A percentile compares a stretch with the other conserved stretches of the same genome.
These are phyloP conservation scores for Rosalia funebris DNA, from an alignment of 2,888 invertebrate species.

Conservation along the genomic window DNA sequence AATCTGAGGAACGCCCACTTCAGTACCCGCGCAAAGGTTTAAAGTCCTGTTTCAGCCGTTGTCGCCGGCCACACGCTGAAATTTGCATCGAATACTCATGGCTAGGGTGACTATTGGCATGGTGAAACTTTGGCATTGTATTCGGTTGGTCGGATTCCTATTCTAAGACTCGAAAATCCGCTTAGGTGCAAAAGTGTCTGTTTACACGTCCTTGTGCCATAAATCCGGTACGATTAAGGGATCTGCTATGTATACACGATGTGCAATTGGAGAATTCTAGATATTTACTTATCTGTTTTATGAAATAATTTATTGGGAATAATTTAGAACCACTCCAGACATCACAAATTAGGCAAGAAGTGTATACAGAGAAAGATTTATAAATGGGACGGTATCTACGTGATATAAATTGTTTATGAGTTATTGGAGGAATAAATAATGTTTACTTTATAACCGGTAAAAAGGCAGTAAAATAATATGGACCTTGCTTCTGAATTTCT, in stretches of 20 bases:
- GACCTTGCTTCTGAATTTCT: too few relatives aligned
- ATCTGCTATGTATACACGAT: not conserved
- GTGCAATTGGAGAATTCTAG: not conserved
- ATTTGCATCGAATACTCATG: constrained; percentile 6
- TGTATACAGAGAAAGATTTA: too few relatives aligned
- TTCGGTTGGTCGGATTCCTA: not conserved
- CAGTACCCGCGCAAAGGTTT: constrained; percentile 49
- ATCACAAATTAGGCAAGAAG: too few relatives aligned
- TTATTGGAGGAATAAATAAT: too few relatives aligned
- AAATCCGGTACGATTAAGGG: not conserved
- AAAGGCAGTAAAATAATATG: too few relatives aligned
- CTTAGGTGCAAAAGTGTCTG: not conserved
- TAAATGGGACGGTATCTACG: too few relatives aligned
- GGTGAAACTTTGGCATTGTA: not conserved
- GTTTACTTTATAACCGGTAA: too few relatives aligned
- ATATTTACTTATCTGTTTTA: not conserved
- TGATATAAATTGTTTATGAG: too few relatives aligned
- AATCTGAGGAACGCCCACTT: constrained; percentile 48
- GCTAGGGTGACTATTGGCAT: constrained; percentile 4
- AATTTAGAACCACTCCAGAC: not conserved
- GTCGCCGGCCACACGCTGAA: constrained; percentile 14
- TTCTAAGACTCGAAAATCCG: not conserved
- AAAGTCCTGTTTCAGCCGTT: constrained; percentile 45
- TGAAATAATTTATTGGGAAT: not conserved
- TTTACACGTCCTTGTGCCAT: not conserved